A percentile compares a stretch with the other conserved stretches of the same genome.
Evolutionary conservation across 2,113 vertebrate genomes (phyloP).

Genomic region (Caracal caracal): DNA sequence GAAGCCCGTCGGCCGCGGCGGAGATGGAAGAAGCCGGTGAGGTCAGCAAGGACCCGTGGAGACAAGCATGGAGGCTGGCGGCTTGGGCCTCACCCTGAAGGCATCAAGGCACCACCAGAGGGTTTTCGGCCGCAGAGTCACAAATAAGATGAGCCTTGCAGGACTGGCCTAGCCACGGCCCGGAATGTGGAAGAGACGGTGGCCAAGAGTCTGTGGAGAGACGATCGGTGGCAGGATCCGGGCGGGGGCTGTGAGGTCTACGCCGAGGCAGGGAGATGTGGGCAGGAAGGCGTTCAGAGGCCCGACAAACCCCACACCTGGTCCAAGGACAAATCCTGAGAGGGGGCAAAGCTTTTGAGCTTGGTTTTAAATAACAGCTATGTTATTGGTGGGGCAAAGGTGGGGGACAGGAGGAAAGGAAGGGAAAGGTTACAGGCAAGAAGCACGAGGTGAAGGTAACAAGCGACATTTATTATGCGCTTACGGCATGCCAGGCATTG

Average conservation of each 20-base stretch:
- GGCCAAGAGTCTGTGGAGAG: background rate
- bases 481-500: background rate
- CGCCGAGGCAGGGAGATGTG: background rate
- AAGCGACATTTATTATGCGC: background rate
- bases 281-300: background rate
- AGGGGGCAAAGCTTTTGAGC: background rate
- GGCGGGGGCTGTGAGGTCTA: background rate
- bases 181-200: fast-evolving
- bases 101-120: background rate
- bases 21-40: background rate
- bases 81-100: background rate
- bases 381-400: background rate
- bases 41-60: background rate
- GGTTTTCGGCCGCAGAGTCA: background rate
- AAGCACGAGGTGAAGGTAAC: background rate
- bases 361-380: background rate
- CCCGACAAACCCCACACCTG: background rate
- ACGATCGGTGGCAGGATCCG: background rate
- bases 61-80: background rate
- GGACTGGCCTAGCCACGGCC: too few relatives aligned
- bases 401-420: background rate
- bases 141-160: background rate
- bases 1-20: background rate
- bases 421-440: background rate
- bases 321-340: background rate